Conservation (phyloP, 2,888 invertebrate species). For the Syrphus vitripennis region DNA sequence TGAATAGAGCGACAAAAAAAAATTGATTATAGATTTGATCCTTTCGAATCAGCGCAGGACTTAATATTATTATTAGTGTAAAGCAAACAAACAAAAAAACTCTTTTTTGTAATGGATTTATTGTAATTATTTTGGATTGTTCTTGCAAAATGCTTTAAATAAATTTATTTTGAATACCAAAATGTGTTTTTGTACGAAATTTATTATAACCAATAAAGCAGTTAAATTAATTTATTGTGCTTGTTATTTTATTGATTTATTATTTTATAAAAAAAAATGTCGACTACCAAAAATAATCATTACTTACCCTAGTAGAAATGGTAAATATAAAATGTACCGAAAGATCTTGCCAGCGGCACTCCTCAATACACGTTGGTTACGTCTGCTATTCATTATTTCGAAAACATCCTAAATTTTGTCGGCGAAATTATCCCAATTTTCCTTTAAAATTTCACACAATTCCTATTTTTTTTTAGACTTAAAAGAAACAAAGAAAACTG, state of each 20-base stretch:
- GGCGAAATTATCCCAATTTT: no score
- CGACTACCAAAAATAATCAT: no score
- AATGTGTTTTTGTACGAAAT: background rate
- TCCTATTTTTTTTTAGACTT: no score
- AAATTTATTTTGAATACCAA: slow-evolving; percentile 71
- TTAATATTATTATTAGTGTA: slow-evolving; percentile 59
- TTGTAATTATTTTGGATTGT: slow-evolving; percentile 70
- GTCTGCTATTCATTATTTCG: no score
- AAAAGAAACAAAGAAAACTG: background rate
- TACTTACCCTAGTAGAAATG: no score
- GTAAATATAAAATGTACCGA: no score
- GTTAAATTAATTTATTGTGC: background rate
- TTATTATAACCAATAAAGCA: background rate
- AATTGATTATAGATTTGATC: slow-evolving; percentile 40
- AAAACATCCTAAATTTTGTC: no score
- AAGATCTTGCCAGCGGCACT: no score
- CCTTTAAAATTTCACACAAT: no score
- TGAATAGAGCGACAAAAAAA: slow-evolving; percentile 2
- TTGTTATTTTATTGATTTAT: background rate
- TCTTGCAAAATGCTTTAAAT: slow-evolving; percentile 70
- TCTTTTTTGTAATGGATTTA: slow-evolving; percentile 68
- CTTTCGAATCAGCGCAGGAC: slow-evolving; percentile 52
- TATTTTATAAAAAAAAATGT: no score
- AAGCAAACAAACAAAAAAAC: slow-evolving; percentile 49
- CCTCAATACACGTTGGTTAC: no score